Evolutionary conservation across 2,888 invertebrate species (phyloP), one percentile per base, ranked within the genome.

Genomic region (Sericinus montela): DNA sequence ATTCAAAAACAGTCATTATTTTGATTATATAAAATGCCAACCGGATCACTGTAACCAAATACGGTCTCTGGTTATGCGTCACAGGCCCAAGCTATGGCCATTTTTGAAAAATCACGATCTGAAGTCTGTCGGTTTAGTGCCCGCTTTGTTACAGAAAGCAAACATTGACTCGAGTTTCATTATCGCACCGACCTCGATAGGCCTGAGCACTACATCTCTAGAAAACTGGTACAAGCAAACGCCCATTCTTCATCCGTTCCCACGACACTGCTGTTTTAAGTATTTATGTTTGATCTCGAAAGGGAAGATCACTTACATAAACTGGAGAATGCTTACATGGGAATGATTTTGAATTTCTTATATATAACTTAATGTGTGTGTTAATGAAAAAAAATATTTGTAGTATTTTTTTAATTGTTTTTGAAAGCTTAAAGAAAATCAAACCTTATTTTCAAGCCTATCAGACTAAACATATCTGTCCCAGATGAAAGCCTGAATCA

Each of bases 211-310:
- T 69, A 68, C 74, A 76, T 78, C 77, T 77, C 65, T 77, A 78
- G 82, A 80, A 85, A 87, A 86, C 82, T 85, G 78, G 83, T 80
- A 82, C 81, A 76, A 71, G 71, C 66, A 65, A 74, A 69, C 68
- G 63, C 58, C 76, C 67, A 85, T 85, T 85, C 79, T 81, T 79
- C 59, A 54, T 54, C 54, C 57, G 72, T 87, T 88, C 87, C 82
- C 87, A 88, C 86, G 87, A 80, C 75, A 72, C 73, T 74, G 74
- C 69, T 58, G 69, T 35, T 67, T 65, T 62, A 69, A 66, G 68
- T 75, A 76, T 68, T 72, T 67, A 57, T 62, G 65, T 65, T 79
- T 70, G 72, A 74, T 76, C 73, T 72, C 56, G 63, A 64, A 63
- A 72, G 67, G 84, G 80, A 78, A 80, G 83, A 79, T 76, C 72